A percentile compares a stretch with the other conserved stretches of the same genome.
Conservation (phyloP, 2,888 invertebrate genomes). For the Dromius quadrimaculatus region DNA sequence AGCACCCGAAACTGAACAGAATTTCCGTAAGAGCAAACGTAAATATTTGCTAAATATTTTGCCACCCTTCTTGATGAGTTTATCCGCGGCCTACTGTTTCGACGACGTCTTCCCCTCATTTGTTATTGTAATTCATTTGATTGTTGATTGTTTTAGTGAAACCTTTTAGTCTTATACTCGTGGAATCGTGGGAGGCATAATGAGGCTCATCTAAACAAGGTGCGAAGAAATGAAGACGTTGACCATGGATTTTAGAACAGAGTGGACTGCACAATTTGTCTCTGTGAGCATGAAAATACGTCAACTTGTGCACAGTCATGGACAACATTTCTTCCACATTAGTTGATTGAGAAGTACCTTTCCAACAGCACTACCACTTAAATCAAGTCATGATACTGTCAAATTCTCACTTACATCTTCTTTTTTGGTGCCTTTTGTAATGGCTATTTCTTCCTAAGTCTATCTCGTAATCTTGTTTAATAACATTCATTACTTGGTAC, state of each 20-base stretch:
- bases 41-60: slow-evolving; percentile 39
- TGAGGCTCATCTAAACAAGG: slow-evolving; percentile 34
- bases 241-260: background rate
- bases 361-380: too few relatives aligned
- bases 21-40: slow-evolving; percentile 38
- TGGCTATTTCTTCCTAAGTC: too few relatives aligned
- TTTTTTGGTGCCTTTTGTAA: too few relatives aligned
- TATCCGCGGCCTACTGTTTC: background rate
- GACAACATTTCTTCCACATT: too few relatives aligned
- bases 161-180: slow-evolving; percentile 7
- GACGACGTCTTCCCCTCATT: slow-evolving; percentile 10
- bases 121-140: slow-evolving; percentile 48
- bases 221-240: slow-evolving; percentile 8
- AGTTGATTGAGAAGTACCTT: too few relatives aligned
- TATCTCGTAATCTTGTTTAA: too few relatives aligned
- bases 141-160: slow-evolving; percentile 23
- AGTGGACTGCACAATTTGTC: too few relatives aligned
- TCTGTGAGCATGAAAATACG: too few relatives aligned
- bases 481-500: too few relatives aligned
- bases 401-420: too few relatives aligned
- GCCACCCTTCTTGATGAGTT: slow-evolving; percentile 1
- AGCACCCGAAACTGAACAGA: slow-evolving; percentile 15
- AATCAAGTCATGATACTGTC: too few relatives aligned
- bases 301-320: too few relatives aligned
- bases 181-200: slow-evolving; percentile 25